phyloP scores from a whole-genome alignment of 2,888 invertebrate genomes.

The Physocephala rufipes region DNA sequence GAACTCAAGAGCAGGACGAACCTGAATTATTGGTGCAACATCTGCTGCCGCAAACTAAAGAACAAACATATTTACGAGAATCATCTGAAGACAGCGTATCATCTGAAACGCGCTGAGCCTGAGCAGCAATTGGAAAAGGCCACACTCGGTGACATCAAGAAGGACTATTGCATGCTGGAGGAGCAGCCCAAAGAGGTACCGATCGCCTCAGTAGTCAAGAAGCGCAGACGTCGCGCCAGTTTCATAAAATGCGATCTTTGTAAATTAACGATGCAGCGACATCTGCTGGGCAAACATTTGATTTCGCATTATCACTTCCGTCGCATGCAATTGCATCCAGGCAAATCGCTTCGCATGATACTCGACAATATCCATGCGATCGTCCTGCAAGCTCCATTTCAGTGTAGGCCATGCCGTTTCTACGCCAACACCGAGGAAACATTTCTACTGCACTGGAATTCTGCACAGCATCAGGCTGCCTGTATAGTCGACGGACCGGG shows the following conservation, averaged over 20 bases:
- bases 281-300: constrained; percentile 83
- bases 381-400: constrained; percentile 83
- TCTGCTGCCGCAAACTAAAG: constrained; percentile 80
- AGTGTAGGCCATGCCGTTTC: constrained; percentile 85
- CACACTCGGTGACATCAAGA: constrained; percentile 51
- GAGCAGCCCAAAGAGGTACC: constrained; percentile 50
- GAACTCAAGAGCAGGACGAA: constrained; percentile 51
- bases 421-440: constrained; percentile 80
- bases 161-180: constrained; percentile 42
- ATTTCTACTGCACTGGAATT: constrained; percentile 80
- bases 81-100: constrained; percentile 79
- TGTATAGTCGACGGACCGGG: constrained; percentile 68
- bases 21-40: constrained; percentile 77
- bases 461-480: constrained; percentile 68
- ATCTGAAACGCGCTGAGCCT: constrained; percentile 73
- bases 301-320: constrained; percentile 87
- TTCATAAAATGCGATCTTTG: constrained; percentile 78
- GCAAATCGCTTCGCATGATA: constrained; percentile 72
- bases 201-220: constrained; percentile 58
- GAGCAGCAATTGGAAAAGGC: constrained; percentile 76
- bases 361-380: constrained; percentile 81
- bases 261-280: constrained; percentile 73
- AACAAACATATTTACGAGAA: constrained; percentile 79
- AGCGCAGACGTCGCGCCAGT: constrained; percentile 70
- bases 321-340: constrained; percentile 72